phyloP scores from a whole-genome alignment of 1,140 invertebrate species.

The Psix sp. region DNA sequence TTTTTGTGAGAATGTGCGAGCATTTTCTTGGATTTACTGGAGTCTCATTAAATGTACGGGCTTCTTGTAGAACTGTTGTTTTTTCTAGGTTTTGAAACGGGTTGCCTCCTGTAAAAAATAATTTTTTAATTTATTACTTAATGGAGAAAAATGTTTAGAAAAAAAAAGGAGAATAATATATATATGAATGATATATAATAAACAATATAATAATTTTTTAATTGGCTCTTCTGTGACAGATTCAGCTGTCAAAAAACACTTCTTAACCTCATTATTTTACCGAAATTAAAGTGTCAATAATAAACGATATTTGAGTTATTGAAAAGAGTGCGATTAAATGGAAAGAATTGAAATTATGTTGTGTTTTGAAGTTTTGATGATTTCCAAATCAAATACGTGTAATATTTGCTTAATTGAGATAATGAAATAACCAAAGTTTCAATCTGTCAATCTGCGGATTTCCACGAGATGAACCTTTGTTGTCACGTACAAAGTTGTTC shows the following conservation, averaged over 20 bases:
- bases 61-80: conserved; percentile 97
- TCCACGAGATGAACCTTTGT: background rate
- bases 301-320: too few species aligned
- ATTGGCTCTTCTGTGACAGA: too few species aligned
- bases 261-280: too few species aligned
- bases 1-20: conserved; percentile 95
- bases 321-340: too few species aligned
- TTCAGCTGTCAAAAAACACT: too few species aligned
- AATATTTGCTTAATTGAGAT: conserved; percentile 13
- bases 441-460: conserved; percentile 7
- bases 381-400: background rate
- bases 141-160: too few species aligned
- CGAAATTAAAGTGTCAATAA: too few species aligned
- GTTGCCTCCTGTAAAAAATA: conserved; percentile 83
- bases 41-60: conserved; percentile 97
- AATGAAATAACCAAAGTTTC: conserved; percentile 5
- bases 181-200: too few species aligned
- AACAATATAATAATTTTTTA: too few species aligned
- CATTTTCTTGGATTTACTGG: conserved; percentile 98
- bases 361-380: background rate
- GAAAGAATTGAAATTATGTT: too few species aligned
- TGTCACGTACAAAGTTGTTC: background rate
- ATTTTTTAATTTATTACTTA: conserved; percentile 8
- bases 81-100: conserved; percentile 96
- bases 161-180: too few species aligned